Evolutionary conservation across 1,140 invertebrate species (phyloP).

Genomic region (Galendromus occidentalis): DNA sequence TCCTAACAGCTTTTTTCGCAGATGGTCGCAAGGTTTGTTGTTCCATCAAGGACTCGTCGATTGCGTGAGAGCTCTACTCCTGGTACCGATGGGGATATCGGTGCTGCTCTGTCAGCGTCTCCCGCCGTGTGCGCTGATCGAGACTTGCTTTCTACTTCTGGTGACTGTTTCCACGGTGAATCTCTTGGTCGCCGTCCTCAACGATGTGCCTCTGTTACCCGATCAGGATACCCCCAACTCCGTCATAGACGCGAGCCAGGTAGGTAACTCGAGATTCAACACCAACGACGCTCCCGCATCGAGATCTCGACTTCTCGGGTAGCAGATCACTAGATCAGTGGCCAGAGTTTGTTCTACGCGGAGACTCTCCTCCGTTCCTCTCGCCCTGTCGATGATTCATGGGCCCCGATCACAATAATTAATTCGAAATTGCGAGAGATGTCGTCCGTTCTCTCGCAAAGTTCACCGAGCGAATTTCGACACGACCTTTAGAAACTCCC

Average conservation of each 20-base stretch:
- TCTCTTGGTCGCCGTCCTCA: constrained; percentile 67
- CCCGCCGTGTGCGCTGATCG: constrained; percentile 65
- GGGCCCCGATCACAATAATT: too few relatives aligned
- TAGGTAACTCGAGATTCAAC: too few relatives aligned
- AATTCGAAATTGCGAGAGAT: too few relatives aligned
- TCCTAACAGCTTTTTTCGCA: constrained; percentile 27
- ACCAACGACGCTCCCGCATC: too few relatives aligned
- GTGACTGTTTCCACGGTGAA: constrained; percentile 75
- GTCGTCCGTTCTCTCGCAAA: too few relatives aligned
- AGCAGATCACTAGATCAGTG: too few relatives aligned
- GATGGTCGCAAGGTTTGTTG: constrained; percentile 65
- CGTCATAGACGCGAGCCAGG: constrained; percentile 9
- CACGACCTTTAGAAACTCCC: too few relatives aligned
- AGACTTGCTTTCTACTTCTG: constrained; percentile 65
- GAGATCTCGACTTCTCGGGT: too few relatives aligned
- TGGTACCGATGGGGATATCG: constrained; percentile 55
- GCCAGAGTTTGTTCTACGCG: too few relatives aligned
- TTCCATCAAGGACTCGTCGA: constrained; percentile 70
- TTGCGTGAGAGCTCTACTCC: constrained; percentile 52
- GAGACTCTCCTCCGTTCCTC: too few relatives aligned
- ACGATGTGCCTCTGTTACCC: constrained; percentile 67
- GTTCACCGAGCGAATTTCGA: too few relatives aligned
- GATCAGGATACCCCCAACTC: constrained; percentile 26
- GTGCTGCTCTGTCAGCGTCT: constrained; percentile 61
- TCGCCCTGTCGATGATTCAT: too few relatives aligned